These are phyloP conservation scores for Threskiornis aethiopicus DNA, from an alignment of 2,797 vertebrate genomes.

Conservation along the genomic window DNA sequence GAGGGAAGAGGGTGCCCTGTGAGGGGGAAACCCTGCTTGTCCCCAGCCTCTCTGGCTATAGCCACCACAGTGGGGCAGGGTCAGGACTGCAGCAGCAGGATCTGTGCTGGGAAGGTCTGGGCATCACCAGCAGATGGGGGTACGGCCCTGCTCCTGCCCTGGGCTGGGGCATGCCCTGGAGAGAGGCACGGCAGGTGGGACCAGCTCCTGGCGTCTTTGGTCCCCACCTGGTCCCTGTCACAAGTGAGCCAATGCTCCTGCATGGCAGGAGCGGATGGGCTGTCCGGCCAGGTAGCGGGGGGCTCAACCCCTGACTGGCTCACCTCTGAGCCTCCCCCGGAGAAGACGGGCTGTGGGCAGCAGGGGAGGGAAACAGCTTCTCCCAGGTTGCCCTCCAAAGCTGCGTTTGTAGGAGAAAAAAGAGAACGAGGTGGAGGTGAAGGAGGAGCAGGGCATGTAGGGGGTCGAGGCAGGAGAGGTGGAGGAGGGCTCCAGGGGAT, in stretches of 20 bases:
- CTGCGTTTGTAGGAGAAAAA: neutral
- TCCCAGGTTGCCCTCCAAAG: neutral
- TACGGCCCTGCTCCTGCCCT: neutral
- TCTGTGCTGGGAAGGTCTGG: neutral
- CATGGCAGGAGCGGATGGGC: neutral
- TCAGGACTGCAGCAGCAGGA: neutral
- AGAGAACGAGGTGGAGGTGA: neutral
- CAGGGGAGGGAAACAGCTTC: neutral
- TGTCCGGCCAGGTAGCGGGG: fast-evolving
- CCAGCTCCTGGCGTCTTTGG: neutral
- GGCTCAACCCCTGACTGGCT: neutral
- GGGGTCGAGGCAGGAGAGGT: neutral
- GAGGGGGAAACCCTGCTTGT: neutral
- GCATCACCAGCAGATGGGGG: neutral
- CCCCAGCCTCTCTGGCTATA: neutral
- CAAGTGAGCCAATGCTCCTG: neutral
- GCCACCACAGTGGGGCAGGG: neutral
- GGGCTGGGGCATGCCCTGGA: neutral
- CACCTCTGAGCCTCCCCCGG: neutral
- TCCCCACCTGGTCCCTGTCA: neutral
- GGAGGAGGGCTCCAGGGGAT: neutral
- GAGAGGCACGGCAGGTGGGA: neutral
- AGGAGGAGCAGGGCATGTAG: neutral
- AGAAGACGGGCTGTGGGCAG: neutral
- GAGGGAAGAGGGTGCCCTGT: neutral